A percentile compares a stretch with the other conserved stretches of the same genome.
phyloP scores from a whole-genome alignment of 2,888 invertebrate genomes.

The Isotomurus palustris region DNA sequence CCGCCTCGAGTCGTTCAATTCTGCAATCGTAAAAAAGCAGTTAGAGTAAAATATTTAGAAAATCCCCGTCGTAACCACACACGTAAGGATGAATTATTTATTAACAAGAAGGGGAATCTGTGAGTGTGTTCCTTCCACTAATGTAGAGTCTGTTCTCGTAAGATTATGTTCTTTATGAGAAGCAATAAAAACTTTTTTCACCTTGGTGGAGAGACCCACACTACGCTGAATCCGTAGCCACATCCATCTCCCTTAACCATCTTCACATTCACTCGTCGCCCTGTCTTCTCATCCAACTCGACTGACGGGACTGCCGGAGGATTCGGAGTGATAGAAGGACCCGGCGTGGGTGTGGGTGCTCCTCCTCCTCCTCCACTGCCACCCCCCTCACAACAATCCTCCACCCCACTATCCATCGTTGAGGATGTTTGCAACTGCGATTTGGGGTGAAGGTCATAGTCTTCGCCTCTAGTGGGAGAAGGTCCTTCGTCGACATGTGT shows the following conservation, averaged over 20 bases:
- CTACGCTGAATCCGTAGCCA: constrained; percentile 44
- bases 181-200: constrained; percentile 21
- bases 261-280: constrained; percentile 31
- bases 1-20: constrained; percentile 45
- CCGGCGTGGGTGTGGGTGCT: too few relatives aligned
- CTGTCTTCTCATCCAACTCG: constrained; percentile 39
- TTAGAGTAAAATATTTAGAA: constrained; percentile 39
- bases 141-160: not conserved
- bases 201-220: constrained; percentile 45
- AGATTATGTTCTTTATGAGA: constrained; percentile 10
- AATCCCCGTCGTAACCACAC: constrained; percentile 39
- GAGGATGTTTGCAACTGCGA: constrained; percentile 38
- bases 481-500: not conserved
- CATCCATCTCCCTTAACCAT: constrained; percentile 35
- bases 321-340: too few relatives aligned
- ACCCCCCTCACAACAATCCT: constrained; percentile 44
- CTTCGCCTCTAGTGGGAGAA: constrained; percentile 4
- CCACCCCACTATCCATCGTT: constrained; percentile 45
- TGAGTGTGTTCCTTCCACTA: not conserved
- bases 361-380: too few relatives aligned
- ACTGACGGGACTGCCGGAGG: constrained; percentile 27
- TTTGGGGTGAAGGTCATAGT: constrained; percentile 18
- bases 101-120: constrained; percentile 18
- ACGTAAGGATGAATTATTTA: constrained; percentile 36
- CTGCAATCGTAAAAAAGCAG: constrained; percentile 29